These are phyloP conservation scores for Parambassis ranga DNA, from an alignment of 2,797 vertebrate genomes.

Conservation along the genomic window DNA sequence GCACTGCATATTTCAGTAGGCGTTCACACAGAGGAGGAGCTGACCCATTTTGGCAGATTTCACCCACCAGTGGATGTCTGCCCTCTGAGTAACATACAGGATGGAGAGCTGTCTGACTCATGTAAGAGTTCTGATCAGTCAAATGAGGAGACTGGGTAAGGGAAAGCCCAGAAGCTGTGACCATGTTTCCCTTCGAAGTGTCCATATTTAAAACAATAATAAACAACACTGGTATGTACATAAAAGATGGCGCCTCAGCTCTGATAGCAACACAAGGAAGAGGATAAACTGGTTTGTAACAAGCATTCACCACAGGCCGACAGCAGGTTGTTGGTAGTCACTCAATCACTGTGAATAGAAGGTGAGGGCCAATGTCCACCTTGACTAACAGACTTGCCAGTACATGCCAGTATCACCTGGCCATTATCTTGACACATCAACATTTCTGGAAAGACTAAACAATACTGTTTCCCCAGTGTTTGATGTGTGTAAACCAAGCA, in stretches of 20 bases:
- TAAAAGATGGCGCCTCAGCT: not conserved
- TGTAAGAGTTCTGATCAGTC: not conserved
- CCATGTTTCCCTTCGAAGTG: too few species aligned
- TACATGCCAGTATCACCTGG: conserved; percentile 6
- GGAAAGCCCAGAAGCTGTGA: too few species aligned
- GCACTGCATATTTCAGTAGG: conserved; percentile 71
- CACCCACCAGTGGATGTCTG: conserved; percentile 24
- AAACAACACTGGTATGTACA: too few species aligned
- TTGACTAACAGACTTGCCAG: not conserved
- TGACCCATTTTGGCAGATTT: conserved; percentile 69
- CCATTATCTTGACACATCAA: conserved; percentile 11
- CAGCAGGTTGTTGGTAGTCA: not conserved
- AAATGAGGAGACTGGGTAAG: not conserved
- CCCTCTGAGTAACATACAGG: conserved; percentile 4
- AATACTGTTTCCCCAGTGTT: not conserved
- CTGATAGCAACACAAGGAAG: not conserved
- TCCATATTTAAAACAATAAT: not conserved
- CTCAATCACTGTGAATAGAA: conserved; percentile 17
- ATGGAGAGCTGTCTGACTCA: conserved; percentile 19
- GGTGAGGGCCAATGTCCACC: conserved; percentile 17
- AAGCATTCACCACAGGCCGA: conserved; percentile 3
- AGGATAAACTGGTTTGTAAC: not conserved
- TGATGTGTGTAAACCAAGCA: not conserved
- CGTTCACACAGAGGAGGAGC: conserved; percentile 58
- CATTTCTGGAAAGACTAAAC: not conserved